Evolutionary conservation across 2,113 vertebrate species (phyloP).

Genomic region (Mesembrinibis cayennensis): DNA sequence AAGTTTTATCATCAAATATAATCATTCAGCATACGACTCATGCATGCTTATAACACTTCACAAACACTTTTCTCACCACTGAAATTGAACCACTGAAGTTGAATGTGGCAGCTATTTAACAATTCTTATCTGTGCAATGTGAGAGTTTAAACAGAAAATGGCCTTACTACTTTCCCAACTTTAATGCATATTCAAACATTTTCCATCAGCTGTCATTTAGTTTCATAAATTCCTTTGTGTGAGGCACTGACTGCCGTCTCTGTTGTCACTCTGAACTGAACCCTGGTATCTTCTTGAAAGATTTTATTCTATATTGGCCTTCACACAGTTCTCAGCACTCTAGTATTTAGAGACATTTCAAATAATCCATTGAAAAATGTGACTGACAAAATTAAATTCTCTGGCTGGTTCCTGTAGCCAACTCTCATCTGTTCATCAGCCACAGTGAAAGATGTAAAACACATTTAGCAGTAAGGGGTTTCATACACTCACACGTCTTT

Average conservation of each 20-base stretch:
- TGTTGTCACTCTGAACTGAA: background rate
- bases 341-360: background rate
- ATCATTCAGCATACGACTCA: background rate
- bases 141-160: conserved; percentile 37
- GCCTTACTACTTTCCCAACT: background rate
- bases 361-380: background rate
- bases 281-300: background rate
- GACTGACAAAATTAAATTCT: background rate
- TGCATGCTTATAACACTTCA: background rate
- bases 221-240: background rate
- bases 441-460: background rate
- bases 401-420: background rate
- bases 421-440: background rate
- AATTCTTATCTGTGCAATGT: background rate
- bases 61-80: background rate
- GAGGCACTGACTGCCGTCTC: background rate
- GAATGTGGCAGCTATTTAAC: conserved; percentile 18
- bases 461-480: background rate
- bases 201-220: background rate
- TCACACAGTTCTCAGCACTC: background rate
- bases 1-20: conserved; percentile 6
- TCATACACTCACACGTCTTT: background rate
- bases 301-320: background rate
- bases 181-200: conserved; percentile 25
- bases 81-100: background rate